phyloP scores from a whole-genome alignment of 1,140 invertebrate genomes.

The Caenorhabditis brenneri region DNA sequence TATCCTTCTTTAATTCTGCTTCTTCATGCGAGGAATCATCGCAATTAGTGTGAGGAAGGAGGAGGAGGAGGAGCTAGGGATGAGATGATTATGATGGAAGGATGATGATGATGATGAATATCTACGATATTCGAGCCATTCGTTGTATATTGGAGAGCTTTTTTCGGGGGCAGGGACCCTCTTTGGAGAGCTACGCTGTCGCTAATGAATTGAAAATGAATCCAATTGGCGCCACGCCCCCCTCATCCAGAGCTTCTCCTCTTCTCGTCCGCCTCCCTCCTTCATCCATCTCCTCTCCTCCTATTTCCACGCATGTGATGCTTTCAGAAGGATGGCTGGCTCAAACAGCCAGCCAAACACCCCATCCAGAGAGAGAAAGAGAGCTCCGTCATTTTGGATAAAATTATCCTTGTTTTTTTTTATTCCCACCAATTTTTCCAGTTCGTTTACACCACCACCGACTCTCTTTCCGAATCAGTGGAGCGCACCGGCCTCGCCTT shows the following conservation, averaged over 20 bases:
- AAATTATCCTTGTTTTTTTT: not conserved
- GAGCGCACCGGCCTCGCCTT: too few species aligned
- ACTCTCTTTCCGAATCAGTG: too few species aligned
- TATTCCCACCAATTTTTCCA: too few species aligned
- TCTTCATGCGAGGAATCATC: conserved; percentile 8
- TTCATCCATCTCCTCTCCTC: too few species aligned
- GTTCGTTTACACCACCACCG: too few species aligned
- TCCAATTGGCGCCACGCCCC: conserved; percentile 38
- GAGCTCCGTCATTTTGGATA: not conserved
- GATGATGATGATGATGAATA: too few species aligned
- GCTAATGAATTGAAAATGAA: conserved; percentile 44
- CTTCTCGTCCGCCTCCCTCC: too few species aligned
- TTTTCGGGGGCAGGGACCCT: not conserved
- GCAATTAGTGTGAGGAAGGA: conserved; percentile 15
- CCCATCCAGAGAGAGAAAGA: too few species aligned
- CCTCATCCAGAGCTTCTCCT: too few species aligned
- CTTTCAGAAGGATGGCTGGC: not conserved
- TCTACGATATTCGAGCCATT: conserved; percentile 28
- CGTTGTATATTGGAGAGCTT: not conserved
- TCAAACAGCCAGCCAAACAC: not conserved
- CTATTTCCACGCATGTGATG: not conserved
- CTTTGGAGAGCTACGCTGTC: not conserved
- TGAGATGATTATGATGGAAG: not conserved
- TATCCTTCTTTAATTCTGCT: not conserved
- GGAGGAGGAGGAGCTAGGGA: not conserved